Evolutionary conservation across 1,140 invertebrate species (phyloP).

Genomic region (Augochlora pura): DNA sequence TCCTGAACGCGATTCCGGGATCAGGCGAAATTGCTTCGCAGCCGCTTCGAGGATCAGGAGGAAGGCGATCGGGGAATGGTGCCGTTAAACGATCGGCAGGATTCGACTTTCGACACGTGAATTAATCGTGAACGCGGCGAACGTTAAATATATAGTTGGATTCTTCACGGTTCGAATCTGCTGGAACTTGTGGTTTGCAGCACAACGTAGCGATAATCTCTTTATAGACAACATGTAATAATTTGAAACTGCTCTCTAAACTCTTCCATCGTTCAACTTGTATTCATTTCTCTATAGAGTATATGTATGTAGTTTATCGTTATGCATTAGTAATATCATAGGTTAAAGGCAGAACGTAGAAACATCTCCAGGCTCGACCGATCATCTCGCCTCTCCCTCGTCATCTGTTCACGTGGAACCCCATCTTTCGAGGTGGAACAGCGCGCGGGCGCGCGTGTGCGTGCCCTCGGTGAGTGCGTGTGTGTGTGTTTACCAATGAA

Average conservation of each 20-base stretch:
- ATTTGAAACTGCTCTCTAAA: neutral
- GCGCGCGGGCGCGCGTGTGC: neutral
- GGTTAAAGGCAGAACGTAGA: neutral
- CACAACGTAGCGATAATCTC: neutral
- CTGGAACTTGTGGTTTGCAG: neutral
- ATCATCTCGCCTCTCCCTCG: neutral
- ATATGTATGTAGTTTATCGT: no score
- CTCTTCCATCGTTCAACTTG: neutral
- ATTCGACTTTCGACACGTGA: neutral
- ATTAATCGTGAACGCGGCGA: neutral
- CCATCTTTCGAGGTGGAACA: no score
- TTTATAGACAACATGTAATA: neutral
- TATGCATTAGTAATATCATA: neutral
- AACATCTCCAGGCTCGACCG: neutral
- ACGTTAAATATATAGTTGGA: neutral
- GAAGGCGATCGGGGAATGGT: no score
- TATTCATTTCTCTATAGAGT: neutral
- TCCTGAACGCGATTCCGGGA: no score
- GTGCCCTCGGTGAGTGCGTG: no score
- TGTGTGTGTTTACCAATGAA: no score
- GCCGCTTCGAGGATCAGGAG: neutral
- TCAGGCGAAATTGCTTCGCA: no score
- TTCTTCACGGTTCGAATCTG: neutral
- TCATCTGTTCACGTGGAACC: conserved; percentile 12
- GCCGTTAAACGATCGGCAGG: no score